Evolutionary conservation across 2,888 invertebrate genomes (phyloP).

Genomic region (Tinea trinotella): DNA sequence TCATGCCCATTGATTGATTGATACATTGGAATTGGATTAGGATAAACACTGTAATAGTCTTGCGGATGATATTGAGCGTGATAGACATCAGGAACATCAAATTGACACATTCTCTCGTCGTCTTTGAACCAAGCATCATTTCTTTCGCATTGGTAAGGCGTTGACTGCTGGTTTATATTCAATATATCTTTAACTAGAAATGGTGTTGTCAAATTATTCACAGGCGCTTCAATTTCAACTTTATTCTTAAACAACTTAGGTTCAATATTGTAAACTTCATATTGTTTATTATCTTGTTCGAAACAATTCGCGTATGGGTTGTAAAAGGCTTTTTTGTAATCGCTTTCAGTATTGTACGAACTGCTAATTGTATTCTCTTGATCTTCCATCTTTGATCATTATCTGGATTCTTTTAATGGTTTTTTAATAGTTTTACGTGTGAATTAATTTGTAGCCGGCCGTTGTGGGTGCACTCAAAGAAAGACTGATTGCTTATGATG

Average conservation of each 20-base stretch:
- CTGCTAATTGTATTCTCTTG: slow-evolving; percentile 55
- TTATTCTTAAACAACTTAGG: not conserved
- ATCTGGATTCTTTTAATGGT: not conserved
- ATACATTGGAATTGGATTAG: slow-evolving; percentile 9
- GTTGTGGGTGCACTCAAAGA: slow-evolving; percentile 32
- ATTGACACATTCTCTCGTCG: not conserved
- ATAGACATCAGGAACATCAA: not conserved
- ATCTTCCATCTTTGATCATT: slow-evolving; percentile 46
- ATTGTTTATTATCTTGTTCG: slow-evolving; percentile 25
- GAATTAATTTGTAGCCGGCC: slow-evolving; percentile 13
- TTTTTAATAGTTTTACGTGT: slow-evolving; percentile 5
- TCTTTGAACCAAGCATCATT: not conserved
- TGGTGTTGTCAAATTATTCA: slow-evolving; percentile 42
- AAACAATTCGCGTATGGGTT: slow-evolving; percentile 26
- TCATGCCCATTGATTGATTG: not conserved
- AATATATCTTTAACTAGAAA: slow-evolving; percentile 61
- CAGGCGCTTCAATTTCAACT: too few species aligned
- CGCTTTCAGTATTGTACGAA: slow-evolving; percentile 24
- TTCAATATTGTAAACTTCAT: not conserved
- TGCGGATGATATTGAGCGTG: not conserved
- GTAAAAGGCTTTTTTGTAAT: slow-evolving; percentile 43
- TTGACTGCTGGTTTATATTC: slow-evolving; percentile 24
- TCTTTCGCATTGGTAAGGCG: not conserved
- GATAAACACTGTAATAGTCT: slow-evolving; percentile 16
- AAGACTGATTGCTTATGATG: slow-evolving; percentile 60